Evolutionary conservation across 1,140 invertebrate genomes (phyloP).

Genomic region (Zaprionus davidi): DNA sequence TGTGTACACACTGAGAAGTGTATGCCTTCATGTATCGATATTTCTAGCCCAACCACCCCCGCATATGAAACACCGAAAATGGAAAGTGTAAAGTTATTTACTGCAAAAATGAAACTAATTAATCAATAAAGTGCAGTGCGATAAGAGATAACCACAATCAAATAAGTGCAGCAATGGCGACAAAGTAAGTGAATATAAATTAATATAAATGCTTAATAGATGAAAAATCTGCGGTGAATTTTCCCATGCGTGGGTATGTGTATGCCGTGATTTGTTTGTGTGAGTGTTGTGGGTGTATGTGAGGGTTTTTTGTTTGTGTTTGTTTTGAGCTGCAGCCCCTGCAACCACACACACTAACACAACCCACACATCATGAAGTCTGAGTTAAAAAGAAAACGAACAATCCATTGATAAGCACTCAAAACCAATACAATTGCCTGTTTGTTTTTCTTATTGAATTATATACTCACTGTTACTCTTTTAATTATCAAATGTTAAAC

Average conservation of each 20-base stretch:
- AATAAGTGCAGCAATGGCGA: conserved; percentile 43
- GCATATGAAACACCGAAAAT: conserved; percentile 27
- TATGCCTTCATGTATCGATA: conserved; percentile 23
- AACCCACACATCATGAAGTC: conserved; percentile 10
- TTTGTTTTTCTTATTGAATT: background rate
- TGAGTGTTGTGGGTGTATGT: conserved; percentile 58
- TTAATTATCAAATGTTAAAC: background rate
- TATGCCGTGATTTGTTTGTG: conserved; percentile 36
- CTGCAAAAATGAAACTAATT: conserved; percentile 31
- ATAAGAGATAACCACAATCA: conserved; percentile 4
- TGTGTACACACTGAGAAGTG: conserved; percentile 12
- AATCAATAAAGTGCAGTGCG: conserved; percentile 45
- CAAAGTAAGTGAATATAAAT: conserved; percentile 65
- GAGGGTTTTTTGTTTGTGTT: conserved; percentile 70
- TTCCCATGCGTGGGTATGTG: conserved; percentile 35
- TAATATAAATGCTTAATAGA: conserved; percentile 2
- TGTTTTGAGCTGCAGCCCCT: conserved; percentile 64
- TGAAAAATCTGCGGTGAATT: conserved; percentile 20
- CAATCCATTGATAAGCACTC: conserved; percentile 25
- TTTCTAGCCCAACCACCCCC: conserved; percentile 28
- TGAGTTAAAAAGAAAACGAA: conserved; percentile 15
- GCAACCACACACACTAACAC: conserved; percentile 8
- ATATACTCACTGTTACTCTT: background rate
- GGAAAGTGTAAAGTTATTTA: conserved; percentile 48
- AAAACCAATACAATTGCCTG: background rate